phyloP scores from a whole-genome alignment of 2,888 invertebrate species.

The Melanargia galathea region DNA sequence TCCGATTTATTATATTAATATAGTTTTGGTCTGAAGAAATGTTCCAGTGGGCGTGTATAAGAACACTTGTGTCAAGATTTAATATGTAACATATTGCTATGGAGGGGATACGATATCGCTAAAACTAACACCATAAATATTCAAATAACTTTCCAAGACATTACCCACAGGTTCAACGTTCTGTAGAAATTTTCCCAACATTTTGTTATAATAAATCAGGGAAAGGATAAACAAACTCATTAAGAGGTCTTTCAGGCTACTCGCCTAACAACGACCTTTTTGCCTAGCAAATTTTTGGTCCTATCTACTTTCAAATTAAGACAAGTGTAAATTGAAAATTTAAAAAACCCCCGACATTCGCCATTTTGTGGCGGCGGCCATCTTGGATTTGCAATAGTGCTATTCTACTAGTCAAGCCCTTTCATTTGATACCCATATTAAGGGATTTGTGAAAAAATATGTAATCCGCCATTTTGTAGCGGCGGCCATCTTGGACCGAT shows the following conservation, averaged over 20 bases:
- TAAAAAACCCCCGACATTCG: too few species aligned
- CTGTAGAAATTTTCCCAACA: constrained; percentile 10
- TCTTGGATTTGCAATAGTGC: too few species aligned
- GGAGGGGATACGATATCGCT: background rate
- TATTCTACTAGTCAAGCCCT: too few species aligned
- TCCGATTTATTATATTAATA: too few species aligned
- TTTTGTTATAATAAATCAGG: constrained; percentile 19
- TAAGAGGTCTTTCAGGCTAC: background rate
- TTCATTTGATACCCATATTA: too few species aligned
- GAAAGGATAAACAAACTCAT: constrained; percentile 21
- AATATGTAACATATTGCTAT: background rate
- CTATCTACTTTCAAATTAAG: background rate
- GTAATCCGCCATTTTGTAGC: too few species aligned
- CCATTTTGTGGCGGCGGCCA: too few species aligned
- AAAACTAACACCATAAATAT: constrained; percentile 4
- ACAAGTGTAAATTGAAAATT: too few species aligned
- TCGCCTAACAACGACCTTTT: background rate
- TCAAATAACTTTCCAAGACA: constrained; percentile 13
- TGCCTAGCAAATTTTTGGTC: background rate
- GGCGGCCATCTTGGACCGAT: too few species aligned
- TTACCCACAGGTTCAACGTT: constrained; percentile 6
- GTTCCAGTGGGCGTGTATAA: background rate
- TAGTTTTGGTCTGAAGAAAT: background rate
- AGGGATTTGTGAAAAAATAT: too few species aligned
- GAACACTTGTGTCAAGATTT: background rate